phyloP scores from a whole-genome alignment of 2,888 invertebrate species.

The Dusona sp. region DNA sequence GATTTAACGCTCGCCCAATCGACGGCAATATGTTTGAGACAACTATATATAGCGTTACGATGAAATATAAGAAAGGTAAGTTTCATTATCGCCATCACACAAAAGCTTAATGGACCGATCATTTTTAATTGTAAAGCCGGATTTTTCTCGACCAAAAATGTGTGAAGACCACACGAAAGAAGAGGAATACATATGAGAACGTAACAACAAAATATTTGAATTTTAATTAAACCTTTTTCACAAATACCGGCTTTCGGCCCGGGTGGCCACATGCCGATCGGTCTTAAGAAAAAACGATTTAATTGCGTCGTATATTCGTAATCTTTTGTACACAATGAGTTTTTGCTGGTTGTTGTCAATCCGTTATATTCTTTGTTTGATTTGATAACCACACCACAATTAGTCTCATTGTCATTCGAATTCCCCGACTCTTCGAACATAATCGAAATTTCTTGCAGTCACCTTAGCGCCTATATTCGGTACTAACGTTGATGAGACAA shows the following conservation, averaged over 20 bases:
- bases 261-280: constrained; percentile 70
- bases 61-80: constrained; percentile 71
- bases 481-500: neutral
- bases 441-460: constrained; percentile 1
- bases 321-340: constrained; percentile 21
- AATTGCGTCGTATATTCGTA: constrained; percentile 30
- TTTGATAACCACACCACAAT: neutral
- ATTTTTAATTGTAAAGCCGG: constrained; percentile 67
- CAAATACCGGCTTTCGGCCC: neutral
- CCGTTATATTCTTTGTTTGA: constrained; percentile 32
- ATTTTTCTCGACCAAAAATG: constrained; percentile 70
- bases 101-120: constrained; percentile 75
- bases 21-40: constrained; percentile 71
- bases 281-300: constrained; percentile 69
- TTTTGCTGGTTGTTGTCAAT: neutral
- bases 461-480: neutral
- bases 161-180: constrained; percentile 69
- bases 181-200: constrained; percentile 47
- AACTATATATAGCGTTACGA: constrained; percentile 70
- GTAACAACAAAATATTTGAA: constrained; percentile 41
- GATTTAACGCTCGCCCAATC: constrained; percentile 73
- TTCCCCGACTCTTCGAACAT: constrained; percentile 34
- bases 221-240: constrained; percentile 44
- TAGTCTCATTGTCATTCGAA: neutral
- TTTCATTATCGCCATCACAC: constrained; percentile 74